These are phyloP conservation scores for Cyclophora punctaria DNA, from an alignment of 2,888 invertebrate species.

Conservation along the genomic window DNA sequence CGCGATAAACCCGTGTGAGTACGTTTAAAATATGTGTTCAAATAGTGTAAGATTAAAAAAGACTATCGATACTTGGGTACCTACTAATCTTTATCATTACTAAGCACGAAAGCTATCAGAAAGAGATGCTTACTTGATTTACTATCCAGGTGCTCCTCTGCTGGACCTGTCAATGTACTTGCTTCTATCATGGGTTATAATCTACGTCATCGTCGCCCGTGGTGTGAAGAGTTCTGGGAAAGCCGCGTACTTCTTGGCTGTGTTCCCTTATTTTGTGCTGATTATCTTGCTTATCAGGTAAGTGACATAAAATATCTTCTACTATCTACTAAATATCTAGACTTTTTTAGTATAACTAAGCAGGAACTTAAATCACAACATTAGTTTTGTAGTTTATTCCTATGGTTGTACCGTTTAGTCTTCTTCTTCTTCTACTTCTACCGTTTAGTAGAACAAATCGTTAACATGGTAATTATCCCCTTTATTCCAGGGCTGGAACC, in stretches of 20 bases:
- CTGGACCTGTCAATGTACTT: conserved; percentile 82
- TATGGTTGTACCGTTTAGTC: too few species aligned
- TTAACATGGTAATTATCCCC: too few species aligned
- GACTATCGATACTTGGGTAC: too few species aligned
- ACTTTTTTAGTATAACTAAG: too few species aligned
- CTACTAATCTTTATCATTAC: background rate
- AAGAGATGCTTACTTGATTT: background rate
- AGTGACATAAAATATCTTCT: conserved; percentile 4
- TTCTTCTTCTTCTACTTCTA: too few species aligned
- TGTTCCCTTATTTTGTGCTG: conserved; percentile 88
- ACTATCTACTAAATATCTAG: too few species aligned
- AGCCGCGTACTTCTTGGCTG: conserved; percentile 89
- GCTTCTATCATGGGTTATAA: conserved; percentile 79
- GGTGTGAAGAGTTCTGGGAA: conserved; percentile 88
- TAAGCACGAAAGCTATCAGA: background rate
- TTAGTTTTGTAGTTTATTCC: too few species aligned
- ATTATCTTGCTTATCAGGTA: conserved; percentile 80
- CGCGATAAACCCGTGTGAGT: too few species aligned
- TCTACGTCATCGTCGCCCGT: conserved; percentile 80
- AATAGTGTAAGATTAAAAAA: too few species aligned
- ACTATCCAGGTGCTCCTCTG: conserved; percentile 68
- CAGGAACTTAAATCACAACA: too few species aligned
- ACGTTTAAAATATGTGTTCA: too few species aligned
- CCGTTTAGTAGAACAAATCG: too few species aligned
- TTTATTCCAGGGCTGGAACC: conserved; percentile 70